Percentiles rank a stretch among this genome's conserved stretches.
These are phyloP conservation scores for Mimumesa dahlbomi DNA, from an alignment of 2,888 invertebrate species.

Conservation along the genomic window DNA sequence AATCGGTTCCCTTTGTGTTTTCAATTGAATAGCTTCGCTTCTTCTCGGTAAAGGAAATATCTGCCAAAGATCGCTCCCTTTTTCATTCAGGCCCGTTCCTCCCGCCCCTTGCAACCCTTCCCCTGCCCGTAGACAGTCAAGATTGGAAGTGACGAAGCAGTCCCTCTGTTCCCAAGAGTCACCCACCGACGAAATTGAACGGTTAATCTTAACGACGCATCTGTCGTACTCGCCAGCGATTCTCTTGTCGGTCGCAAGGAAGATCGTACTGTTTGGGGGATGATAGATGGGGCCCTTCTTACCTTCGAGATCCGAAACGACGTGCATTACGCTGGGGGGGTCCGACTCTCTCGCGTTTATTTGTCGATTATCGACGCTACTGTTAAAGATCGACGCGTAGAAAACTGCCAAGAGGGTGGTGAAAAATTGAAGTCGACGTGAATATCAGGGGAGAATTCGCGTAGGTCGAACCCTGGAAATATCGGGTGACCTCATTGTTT, in stretches of 20 bases:
- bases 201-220: constrained; percentile 69
- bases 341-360: no score
- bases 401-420: no score
- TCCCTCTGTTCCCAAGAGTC: constrained; percentile 35
- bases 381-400: no score
- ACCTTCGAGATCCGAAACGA: no score
- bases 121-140: constrained; percentile 49
- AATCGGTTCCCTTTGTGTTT: constrained; percentile 39
- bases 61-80: constrained; percentile 41
- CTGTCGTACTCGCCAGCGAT: constrained; percentile 60
- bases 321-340: no score
- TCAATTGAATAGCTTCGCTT: constrained; percentile 47
- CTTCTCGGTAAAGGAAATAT: constrained; percentile 35
- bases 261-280: constrained; percentile 51
- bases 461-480: no score
- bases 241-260: constrained; percentile 44
- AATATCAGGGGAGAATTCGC: no score
- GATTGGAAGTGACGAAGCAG: constrained; percentile 60
- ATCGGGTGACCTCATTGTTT: no score
- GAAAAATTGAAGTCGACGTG: no score
- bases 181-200: constrained; percentile 64
- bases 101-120: no score
- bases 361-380: no score
- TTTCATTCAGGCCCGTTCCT: constrained; percentile 34
- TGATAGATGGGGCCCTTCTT: constrained; percentile 58